Percentiles rank a stretch among this genome's conserved stretches.
phyloP scores from a whole-genome alignment of 2,888 invertebrate species.

The Aspidiotus rigidus region DNA sequence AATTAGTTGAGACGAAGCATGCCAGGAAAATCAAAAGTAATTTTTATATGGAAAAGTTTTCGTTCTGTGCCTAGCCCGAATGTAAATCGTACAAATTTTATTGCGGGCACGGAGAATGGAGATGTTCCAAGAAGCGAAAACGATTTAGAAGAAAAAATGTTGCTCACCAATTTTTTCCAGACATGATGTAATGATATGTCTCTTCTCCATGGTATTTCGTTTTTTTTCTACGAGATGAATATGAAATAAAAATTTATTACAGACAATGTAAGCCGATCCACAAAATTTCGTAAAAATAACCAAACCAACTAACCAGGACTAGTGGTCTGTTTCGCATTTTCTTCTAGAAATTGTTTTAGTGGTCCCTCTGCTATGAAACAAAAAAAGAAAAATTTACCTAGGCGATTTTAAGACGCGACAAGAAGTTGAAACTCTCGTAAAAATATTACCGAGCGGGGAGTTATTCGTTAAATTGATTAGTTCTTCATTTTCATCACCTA shows the following conservation, averaged over 20 bases:
- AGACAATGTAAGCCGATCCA: background rate
- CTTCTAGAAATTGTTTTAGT: slow-evolving; percentile 20
- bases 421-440: background rate
- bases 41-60: no score
- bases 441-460: slow-evolving; percentile 13
- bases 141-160: no score
- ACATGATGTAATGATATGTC: slow-evolving; percentile 24
- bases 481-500: background rate
- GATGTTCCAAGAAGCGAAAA: no score
- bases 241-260: background rate
- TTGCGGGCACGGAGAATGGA: no score
- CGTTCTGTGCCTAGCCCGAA: no score
- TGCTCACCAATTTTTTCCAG: slow-evolving; percentile 27
- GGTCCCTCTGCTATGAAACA: slow-evolving; percentile 18
- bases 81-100: no score
- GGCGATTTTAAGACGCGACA: background rate
- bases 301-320: slow-evolving; percentile 8
- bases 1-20: no score
- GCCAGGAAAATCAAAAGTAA: no score
- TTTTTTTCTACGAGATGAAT: slow-evolving; percentile 9
- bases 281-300: background rate
- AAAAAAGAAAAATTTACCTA: background rate
- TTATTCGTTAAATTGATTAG: slow-evolving; percentile 12
- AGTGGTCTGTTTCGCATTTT: slow-evolving; percentile 13
- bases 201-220: slow-evolving; percentile 14